A percentile compares a stretch with the other conserved stretches of the same genome.
Conservation (phyloP, 1,140 invertebrate genomes). For the Leptestheria dahalacensis region DNA sequence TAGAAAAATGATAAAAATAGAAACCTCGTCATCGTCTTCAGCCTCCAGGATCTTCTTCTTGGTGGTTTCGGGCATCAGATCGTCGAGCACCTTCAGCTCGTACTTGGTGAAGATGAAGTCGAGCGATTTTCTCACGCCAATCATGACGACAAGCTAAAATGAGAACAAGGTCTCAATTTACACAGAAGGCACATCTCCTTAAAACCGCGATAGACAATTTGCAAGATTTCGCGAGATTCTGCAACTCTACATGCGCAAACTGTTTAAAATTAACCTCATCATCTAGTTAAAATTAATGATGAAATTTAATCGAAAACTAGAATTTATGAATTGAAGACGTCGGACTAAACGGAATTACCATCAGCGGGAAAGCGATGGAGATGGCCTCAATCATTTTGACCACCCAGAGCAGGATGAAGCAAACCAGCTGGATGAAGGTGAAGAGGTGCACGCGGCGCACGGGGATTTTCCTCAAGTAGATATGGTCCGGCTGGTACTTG, state of each 20-base stretch:
- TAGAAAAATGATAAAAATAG: neutral
- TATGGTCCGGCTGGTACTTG: constrained; percentile 46
- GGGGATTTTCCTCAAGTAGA: constrained; percentile 39
- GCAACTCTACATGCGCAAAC: too few relatives aligned
- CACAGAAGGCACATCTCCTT: neutral
- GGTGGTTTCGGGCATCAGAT: constrained; percentile 39
- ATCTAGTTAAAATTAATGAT: neutral
- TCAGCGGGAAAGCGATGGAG: constrained; percentile 43
- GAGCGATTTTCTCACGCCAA: constrained; percentile 39
- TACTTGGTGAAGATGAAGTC: constrained; percentile 39
- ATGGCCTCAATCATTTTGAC: constrained; percentile 41
- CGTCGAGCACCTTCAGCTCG: constrained; percentile 43
- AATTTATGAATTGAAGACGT: neutral
- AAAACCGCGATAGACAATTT: too few relatives aligned
- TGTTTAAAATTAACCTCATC: too few relatives aligned
- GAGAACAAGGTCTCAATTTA: too few relatives aligned
- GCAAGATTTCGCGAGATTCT: too few relatives aligned
- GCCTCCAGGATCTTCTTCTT: constrained; percentile 33
- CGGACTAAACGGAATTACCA: constrained; percentile 32
- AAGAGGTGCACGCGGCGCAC: constrained; percentile 41
- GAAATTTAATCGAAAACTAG: neutral
- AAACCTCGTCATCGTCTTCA: constrained; percentile 18
- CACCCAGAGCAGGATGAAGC: constrained; percentile 37
- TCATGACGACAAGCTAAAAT: constrained; percentile 39
- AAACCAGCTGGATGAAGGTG: constrained; percentile 40